Percentiles rank a stretch among this genome's conserved stretches.
Evolutionary conservation across 2,797 vertebrate genomes (phyloP).

Genomic region (Propithecus deckenii): DNA sequence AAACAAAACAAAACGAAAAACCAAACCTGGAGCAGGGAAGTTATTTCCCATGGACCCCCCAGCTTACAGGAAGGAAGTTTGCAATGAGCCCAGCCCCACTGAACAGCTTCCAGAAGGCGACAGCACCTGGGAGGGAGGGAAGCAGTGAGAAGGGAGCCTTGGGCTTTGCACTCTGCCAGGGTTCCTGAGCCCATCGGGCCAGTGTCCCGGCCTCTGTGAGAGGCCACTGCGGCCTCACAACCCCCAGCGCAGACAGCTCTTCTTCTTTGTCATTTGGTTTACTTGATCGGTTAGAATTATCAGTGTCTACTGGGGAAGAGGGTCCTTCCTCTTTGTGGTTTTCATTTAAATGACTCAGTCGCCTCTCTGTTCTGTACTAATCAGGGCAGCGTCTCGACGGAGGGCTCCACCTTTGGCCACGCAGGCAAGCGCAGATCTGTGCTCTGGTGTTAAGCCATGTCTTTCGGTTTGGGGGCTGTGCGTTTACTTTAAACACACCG

Average conservation of each 20-base stretch:
- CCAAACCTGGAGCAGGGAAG: background rate
- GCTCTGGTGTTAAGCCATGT: background rate
- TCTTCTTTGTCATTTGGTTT: background rate
- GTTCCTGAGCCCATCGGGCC: background rate
- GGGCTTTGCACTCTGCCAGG: rapidly evolving
- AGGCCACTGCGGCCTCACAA: rapidly evolving
- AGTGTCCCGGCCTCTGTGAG: background rate
- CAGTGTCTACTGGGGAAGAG: background rate
- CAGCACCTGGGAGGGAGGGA: constrained; percentile 63
- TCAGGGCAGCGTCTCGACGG: background rate
- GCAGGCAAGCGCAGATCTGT: background rate
- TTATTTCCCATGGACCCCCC: background rate
- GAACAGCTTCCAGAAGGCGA: constrained; percentile 87
- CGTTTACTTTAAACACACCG: background rate
- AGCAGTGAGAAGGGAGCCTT: rapidly evolving
- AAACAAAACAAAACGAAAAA: background rate
- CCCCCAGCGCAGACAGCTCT: background rate
- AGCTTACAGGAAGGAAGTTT: constrained; percentile 86
- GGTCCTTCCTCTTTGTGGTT: background rate
- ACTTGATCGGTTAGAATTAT: background rate
- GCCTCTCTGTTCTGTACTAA: background rate
- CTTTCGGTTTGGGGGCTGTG: background rate
- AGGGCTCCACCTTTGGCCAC: background rate
- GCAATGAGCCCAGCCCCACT: constrained; percentile 79
- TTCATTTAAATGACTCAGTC: background rate